Evolutionary conservation across 2,888 invertebrate genomes (phyloP), one percentile per base, ranked within the genome.

Genomic region (Vannuccia rotundouncinata): DNA sequence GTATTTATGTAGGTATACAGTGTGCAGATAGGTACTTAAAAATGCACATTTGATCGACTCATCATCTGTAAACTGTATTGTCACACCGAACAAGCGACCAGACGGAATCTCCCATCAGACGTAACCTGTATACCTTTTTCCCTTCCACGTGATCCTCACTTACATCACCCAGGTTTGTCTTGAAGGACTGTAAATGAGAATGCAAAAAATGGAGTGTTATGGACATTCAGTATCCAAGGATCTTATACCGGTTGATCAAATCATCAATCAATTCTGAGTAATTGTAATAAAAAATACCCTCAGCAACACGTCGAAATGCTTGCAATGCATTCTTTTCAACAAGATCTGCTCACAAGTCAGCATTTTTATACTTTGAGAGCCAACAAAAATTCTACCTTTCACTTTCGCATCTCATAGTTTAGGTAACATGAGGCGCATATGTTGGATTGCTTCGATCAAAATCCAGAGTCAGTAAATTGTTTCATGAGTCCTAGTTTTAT

Each of bases 191-290:
- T 29, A 75, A 75, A 75, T 75, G 75, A 31, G 75, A 75, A 31
- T 75, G 28, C 75, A 75, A 81, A 59, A 28, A 78, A 66, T 78
- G 80, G 66, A 81, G 74, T 29, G 78, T 81, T 80, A 60, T 60
- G 13, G 81, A 74, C 80, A 81, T 29, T 1, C 29, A 2, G 66
- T 27, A 66, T 22, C 66, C 66, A 66, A 66, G 66, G 66, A 66
- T 66, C 22, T 66, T 66, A 66, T 66, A 66, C 25, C 66, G 22
- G 66, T 66, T 66, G 22, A 66, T 66, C 66, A 66, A 66, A 66
- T 66, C 66, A 66, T 66, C 25, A 66, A 66, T 66, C 66, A 66
- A 66, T 22, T 66, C 66, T 66, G 66, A 66, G 66, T 66, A 66
- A 13, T 66, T 66, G 66, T 66, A 22, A 66, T 27, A 17, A 17